Conservation (phyloP, 2,797 vertebrate genomes). For the Cyprinella venusta region DNA sequence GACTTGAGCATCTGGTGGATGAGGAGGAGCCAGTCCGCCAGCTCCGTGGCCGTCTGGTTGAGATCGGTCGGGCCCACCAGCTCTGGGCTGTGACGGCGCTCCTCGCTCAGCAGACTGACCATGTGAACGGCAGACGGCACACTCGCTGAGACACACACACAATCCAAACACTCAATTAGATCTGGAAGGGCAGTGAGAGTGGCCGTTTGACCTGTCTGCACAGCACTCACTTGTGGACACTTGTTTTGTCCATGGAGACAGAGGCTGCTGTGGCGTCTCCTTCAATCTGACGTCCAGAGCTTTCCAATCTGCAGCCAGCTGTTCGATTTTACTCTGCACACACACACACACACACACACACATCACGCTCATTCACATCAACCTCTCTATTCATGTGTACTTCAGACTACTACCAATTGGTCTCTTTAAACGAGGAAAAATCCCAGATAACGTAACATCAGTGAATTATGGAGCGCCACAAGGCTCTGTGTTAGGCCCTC, state of each 20-base stretch:
- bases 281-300: slow-evolving; percentile 74
- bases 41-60: slow-evolving; percentile 90
- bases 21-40: slow-evolving; percentile 92
- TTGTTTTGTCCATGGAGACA: slow-evolving; percentile 72
- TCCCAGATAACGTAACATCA: too few species aligned
- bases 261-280: slow-evolving; percentile 70
- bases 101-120: slow-evolving; percentile 71
- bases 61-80: slow-evolving; percentile 86
- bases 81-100: slow-evolving; percentile 77
- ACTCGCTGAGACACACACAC: not conserved
- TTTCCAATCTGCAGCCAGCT: slow-evolving; percentile 82
- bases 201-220: slow-evolving; percentile 9
- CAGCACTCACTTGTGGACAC: slow-evolving; percentile 69
- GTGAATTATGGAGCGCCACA: too few species aligned
- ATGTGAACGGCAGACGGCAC: slow-evolving; percentile 34
- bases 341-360: slow-evolving; percentile 35
- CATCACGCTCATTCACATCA: slow-evolving; percentile 6
- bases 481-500: too few species aligned
- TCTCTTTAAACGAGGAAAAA: too few species aligned
- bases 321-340: slow-evolving; percentile 76
- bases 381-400: not conserved
- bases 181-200: too few species aligned
- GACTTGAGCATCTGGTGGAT: slow-evolving; percentile 98
- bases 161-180: not conserved
- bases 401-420: not conserved